A percentile compares a stretch with the other conserved stretches of the same genome.
Evolutionary conservation across 2,797 vertebrate genomes (phyloP).

Genomic region (Enoplosus armatus): DNA sequence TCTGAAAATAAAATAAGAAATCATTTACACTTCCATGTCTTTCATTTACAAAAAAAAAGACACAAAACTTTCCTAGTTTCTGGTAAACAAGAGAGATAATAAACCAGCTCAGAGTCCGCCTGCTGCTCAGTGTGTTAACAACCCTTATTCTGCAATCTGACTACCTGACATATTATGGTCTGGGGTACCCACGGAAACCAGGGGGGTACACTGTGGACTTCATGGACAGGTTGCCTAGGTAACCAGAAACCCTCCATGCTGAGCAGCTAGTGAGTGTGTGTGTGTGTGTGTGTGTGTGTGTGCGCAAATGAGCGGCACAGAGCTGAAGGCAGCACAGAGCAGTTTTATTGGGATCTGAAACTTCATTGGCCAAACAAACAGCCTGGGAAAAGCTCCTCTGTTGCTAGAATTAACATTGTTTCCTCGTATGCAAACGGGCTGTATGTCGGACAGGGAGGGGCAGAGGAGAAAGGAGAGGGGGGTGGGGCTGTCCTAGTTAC

Average conservation of each 20-base stretch:
- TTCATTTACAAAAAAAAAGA: background rate
- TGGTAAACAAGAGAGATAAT: background rate
- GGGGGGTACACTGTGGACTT: conserved; percentile 33
- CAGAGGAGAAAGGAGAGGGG: conserved; percentile 21
- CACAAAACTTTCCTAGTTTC: background rate
- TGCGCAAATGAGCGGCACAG: conserved; percentile 42
- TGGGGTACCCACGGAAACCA: conserved; percentile 26
- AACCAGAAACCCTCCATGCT: conserved; percentile 67
- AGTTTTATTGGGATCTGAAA: conserved; percentile 71
- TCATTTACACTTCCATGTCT: background rate
- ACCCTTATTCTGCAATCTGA: conserved; percentile 8
- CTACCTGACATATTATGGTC: conserved; percentile 59
- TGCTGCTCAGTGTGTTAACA: conserved; percentile 2
- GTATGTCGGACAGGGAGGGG: conserved; percentile 13
- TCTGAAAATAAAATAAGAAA: background rate
- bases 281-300: conserved; percentile 25
- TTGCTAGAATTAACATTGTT: conserved; percentile 60
- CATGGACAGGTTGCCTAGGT: conserved; percentile 68
- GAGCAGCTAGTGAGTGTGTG: conserved; percentile 41
- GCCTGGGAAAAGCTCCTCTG: conserved; percentile 74
- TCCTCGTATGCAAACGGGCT: conserved; percentile 51
- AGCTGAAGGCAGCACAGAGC: conserved; percentile 34
- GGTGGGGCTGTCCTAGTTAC: conserved; percentile 54
- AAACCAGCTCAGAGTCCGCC: background rate
- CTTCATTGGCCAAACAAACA: conserved; percentile 63